Evolutionary conservation across 2,797 vertebrate species (phyloP), one percentile per base, ranked within the genome.

Genomic region (Peromyscus aztecus): DNA sequence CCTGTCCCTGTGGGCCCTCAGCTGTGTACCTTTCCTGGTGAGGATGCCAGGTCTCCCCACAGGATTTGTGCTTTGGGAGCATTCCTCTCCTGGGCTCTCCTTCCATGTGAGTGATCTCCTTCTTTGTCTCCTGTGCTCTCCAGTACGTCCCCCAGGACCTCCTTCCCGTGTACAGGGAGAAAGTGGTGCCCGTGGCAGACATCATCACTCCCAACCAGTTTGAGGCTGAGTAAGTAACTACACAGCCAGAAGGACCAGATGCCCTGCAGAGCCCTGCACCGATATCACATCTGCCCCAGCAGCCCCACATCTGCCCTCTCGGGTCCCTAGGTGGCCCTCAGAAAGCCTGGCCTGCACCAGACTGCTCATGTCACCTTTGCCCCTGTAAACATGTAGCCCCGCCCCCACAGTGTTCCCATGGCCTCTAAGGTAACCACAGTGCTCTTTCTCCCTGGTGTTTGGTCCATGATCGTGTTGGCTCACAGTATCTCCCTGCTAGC

Each of bases 131-230:
- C 29, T 63, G 7, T 55, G 78, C 4, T 52, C 46, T 3, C 0
- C 84, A 99, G 99, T 99, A 99, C 0, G 99, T 99, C 84, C 99
- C 99, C 8, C 98, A 99, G 98, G 99, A 99, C 94, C 99, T 99
- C 14, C 99, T 99, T 83, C 99, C 99, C 0, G 99, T 99, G 93
- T 99, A 99, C 97, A 99, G 99, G 97, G 99, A 99, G 96, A 99
- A 99, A 98, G 99, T 99, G 88, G 99, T 99, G 59, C 99, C 99
- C 0, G 99, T 99, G 6, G 99, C 99, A 2, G 99, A 99, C 98
- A 99, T 99, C 94, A 99, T 99, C 83, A 99, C 99, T 80, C 99
- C 99, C 7, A 99, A 99, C 98, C 99, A 99, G 98, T 99, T 99
- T 96, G 99, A 99, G 98, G 99, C 99, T 0, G 99, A 99, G 99